Percentiles rank a stretch among this genome's conserved stretches.
Conservation (phyloP, 1,140 invertebrate genomes). For the Ruditapes philippinarum region DNA sequence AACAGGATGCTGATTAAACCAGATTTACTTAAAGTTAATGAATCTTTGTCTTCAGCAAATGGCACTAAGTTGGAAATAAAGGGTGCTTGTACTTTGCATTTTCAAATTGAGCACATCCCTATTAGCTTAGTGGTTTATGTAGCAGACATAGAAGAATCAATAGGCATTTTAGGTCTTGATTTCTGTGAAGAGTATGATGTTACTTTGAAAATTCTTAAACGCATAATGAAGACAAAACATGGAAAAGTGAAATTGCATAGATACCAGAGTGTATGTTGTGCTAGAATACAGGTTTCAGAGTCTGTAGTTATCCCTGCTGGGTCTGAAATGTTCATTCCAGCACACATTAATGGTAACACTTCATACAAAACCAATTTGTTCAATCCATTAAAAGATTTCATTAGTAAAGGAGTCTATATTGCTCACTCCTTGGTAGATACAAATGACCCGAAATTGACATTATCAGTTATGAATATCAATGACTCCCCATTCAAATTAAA, state of each 20-base stretch:
- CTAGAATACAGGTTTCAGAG: neutral
- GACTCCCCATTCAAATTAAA: neutral
- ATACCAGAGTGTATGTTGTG: too few species aligned
- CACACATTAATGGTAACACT: neutral
- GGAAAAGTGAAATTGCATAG: neutral
- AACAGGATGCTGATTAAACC: neutral
- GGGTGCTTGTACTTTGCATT: neutral
- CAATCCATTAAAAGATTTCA: too few species aligned
- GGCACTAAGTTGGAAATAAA: neutral
- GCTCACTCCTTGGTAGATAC: slow-evolving; percentile 30
- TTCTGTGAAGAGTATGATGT: neutral
- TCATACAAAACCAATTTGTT: too few species aligned
- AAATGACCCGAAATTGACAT: neutral
- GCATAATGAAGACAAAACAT: neutral
- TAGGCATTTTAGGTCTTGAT: neutral
- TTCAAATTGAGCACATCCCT: neutral
- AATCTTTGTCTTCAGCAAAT: neutral
- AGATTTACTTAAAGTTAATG: neutral
- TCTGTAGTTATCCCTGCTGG: slow-evolving; percentile 3
- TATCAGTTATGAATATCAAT: slow-evolving; percentile 40
- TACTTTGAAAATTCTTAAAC: slow-evolving; percentile 13
- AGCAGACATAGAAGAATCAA: neutral
- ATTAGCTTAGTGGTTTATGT: neutral
- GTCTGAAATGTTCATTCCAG: slow-evolving; percentile 36
- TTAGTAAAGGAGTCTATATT: slow-evolving; percentile 18